Percentiles rank a stretch among this genome's conserved stretches.
Evolutionary conservation across 1,140 invertebrate genomes (phyloP).

Genomic region (Magallana angulata): DNA sequence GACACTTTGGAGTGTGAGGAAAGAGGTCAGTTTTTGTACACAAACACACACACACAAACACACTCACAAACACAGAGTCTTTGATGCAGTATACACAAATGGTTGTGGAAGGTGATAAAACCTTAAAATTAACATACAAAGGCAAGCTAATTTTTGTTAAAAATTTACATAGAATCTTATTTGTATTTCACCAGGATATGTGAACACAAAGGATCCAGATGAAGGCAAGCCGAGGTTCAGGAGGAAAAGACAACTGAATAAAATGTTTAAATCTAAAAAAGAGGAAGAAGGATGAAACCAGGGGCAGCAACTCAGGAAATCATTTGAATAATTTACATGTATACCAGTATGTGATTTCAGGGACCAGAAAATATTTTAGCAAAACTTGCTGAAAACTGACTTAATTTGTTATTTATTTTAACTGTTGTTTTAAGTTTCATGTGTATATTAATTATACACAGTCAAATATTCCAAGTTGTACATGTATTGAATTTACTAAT

Average conservation of each 20-base stretch:
- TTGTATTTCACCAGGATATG: slow-evolving; percentile 42
- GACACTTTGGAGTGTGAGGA: slow-evolving; percentile 76
- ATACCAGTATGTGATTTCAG: no score
- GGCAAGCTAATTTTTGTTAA: background rate
- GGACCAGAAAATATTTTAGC: no score
- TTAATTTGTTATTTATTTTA: no score
- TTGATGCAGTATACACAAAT: no score
- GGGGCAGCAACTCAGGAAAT: background rate
- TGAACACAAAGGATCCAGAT: slow-evolving; percentile 38
- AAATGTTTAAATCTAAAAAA: slow-evolving; percentile 51
- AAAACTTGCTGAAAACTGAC: no score
- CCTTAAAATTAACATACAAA: background rate
- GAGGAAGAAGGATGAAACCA: slow-evolving; percentile 34
- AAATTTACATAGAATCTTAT: background rate
- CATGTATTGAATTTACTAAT: no score
- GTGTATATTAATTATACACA: no score
- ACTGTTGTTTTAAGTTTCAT: no score
- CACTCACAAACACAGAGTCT: no score
- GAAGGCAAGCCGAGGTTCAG: slow-evolving; percentile 42
- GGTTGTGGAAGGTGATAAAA: background rate
- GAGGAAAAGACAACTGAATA: slow-evolving; percentile 43
- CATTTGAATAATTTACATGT: no score
- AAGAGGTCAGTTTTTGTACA: slow-evolving; percentile 67
- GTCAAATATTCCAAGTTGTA: no score
- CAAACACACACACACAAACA: background rate